These are phyloP conservation scores for Tupaia chinensis DNA, from an alignment of 2,113 vertebrate species.

Conservation along the genomic window DNA sequence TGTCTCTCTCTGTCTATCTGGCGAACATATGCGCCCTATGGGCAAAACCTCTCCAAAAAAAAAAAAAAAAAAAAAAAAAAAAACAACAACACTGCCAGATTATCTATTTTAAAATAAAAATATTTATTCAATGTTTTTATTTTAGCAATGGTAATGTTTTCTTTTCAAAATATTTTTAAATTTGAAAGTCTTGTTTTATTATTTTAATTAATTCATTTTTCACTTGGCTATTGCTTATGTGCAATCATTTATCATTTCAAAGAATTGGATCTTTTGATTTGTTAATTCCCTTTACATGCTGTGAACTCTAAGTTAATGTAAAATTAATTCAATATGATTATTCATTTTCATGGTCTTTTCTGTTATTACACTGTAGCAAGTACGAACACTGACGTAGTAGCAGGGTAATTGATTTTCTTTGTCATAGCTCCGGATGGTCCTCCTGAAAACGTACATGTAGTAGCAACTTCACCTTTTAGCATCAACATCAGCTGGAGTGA, in stretches of 20 bases:
- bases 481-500: constrained; percentile 93
- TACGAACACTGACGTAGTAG: neutral
- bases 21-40: no score
- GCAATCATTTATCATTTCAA: constrained; percentile 21
- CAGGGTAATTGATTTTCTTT: constrained; percentile 63
- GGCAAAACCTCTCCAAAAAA: no score
- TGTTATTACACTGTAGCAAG: neutral
- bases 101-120: constrained; percentile 26
- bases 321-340: constrained; percentile 50
- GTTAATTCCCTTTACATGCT: neutral
- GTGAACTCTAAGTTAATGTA: constrained; percentile 38
- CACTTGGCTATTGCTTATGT: neutral
- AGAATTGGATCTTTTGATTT: constrained; percentile 20
- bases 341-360: constrained; percentile 29
- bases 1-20: no score
- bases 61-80: no score
- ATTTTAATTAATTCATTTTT: constrained; percentile 1
- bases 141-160: neutral
- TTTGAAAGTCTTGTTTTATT: constrained; percentile 9
- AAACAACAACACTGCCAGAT: neutral
- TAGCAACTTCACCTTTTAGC: constrained; percentile 89
- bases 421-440: constrained; percentile 93
- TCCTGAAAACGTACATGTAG: constrained; percentile 90
- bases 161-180: constrained; percentile 43
- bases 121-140: constrained; percentile 6